Percentiles rank a stretch among this genome's conserved stretches.
Evolutionary conservation across 2,113 vertebrate genomes (phyloP).

Genomic region (Todiramphus saurophagus): DNA sequence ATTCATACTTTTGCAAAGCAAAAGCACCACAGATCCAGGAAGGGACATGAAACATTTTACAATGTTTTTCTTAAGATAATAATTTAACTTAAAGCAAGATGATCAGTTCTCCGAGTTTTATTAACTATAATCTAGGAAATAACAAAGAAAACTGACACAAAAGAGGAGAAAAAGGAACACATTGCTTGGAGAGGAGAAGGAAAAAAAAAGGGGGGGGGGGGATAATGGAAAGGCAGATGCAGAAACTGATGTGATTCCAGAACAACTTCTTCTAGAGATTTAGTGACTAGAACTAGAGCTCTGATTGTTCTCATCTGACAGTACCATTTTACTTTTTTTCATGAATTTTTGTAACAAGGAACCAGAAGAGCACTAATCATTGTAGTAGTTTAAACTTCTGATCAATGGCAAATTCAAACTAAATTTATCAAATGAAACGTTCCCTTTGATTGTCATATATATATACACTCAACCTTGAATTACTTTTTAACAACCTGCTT

Average conservation of each 20-base stretch:
- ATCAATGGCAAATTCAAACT: background rate
- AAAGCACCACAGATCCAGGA: background rate
- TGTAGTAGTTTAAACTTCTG: background rate
- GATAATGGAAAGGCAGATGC: background rate
- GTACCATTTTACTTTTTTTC: background rate
- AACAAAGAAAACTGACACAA: background rate
- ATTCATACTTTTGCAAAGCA: background rate
- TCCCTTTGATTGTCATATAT: background rate
- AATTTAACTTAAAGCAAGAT: background rate
- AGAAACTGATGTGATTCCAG: background rate
- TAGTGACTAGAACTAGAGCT: background rate
- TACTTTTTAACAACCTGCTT: background rate
- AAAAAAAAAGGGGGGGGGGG: background rate
- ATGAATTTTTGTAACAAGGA: background rate
- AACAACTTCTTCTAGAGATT: background rate
- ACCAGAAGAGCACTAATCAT: background rate
- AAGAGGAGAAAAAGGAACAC: background rate
- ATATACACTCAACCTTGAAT: background rate
- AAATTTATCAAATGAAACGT: background rate
- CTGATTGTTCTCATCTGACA: background rate
- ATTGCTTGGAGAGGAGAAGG: background rate
- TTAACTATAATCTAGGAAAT: background rate
- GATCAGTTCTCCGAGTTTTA: background rate
- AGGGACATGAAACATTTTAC: fast-evolving
- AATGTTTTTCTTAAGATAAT: background rate